Evolutionary conservation across 2,888 invertebrate genomes (phyloP).

Genomic region (Amiota minor): DNA sequence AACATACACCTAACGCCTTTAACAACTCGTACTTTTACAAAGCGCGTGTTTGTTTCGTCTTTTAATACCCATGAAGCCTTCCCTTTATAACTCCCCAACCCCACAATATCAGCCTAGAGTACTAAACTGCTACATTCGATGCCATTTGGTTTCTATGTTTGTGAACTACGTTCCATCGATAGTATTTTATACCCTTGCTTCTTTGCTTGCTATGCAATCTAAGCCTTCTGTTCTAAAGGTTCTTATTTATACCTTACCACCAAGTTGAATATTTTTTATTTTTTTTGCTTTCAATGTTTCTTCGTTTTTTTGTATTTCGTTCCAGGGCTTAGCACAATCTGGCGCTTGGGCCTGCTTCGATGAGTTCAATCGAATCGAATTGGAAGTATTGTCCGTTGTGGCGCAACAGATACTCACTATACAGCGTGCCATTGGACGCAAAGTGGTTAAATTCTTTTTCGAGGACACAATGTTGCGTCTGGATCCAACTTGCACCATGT

Average conservation of each 20-base stretch:
- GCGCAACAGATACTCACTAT: constrained; percentile 95
- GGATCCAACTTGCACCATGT: constrained; percentile 90
- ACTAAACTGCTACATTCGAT: constrained; percentile 21
- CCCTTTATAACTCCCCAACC: too few species aligned
- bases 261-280: neutral
- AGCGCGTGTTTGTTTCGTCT: constrained; percentile 37
- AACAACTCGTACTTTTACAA: constrained; percentile 49
- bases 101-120: neutral
- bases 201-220: constrained; percentile 1
- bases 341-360: constrained; percentile 97
- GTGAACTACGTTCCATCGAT: constrained; percentile 42
- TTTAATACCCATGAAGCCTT: constrained; percentile 1
- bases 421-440: constrained; percentile 87
- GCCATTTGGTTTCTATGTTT: constrained; percentile 39
- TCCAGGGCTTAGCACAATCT: constrained; percentile 87
- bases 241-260: neutral
- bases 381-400: constrained; percentile 93
- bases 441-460: constrained; percentile 87
- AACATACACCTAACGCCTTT: too few species aligned
- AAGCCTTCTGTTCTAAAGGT: neutral
- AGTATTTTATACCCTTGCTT: constrained; percentile 8
- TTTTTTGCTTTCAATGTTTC: constrained; percentile 18
- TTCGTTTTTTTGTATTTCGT: constrained; percentile 18
- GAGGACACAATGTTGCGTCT: constrained; percentile 92
- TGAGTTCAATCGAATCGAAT: constrained; percentile 94